A percentile compares a stretch with the other conserved stretches of the same genome.
These are phyloP conservation scores for Pachyseris speciosa DNA, from an alignment of 64 coral and sea anemone genomes.

Conservation along the genomic window DNA sequence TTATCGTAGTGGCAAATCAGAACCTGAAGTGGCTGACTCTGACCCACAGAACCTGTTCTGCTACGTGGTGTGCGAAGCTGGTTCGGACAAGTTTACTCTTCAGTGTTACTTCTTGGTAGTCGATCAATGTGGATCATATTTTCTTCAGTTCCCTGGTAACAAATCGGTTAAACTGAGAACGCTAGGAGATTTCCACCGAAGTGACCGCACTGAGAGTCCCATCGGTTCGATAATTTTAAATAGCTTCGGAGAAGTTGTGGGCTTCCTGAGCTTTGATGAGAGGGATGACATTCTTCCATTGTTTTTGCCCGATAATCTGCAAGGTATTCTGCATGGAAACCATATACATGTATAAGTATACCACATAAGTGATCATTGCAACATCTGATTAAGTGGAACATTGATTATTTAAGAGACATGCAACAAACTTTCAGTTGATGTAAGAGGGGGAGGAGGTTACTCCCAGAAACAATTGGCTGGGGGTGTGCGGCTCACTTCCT, in stretches of 20 bases:
- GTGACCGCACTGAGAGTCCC: background rate
- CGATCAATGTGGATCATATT: background rate
- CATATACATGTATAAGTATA: too few relatives aligned
- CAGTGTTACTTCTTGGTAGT: background rate
- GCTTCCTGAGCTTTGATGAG: background rate
- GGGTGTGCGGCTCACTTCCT: too few relatives aligned
- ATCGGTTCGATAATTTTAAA: background rate
- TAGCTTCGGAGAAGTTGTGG: too few relatives aligned
- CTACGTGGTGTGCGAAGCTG: background rate
- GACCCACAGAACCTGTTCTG: background rate
- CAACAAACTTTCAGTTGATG: too few relatives aligned
- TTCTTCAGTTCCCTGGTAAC: background rate
- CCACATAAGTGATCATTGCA: too few relatives aligned
- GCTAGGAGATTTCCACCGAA: background rate
- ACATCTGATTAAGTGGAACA: too few relatives aligned
- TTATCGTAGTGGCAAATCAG: background rate
- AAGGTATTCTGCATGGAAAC: too few relatives aligned
- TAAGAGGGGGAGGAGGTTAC: too few relatives aligned
- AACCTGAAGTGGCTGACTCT: background rate
- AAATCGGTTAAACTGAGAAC: background rate
- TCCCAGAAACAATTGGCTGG: too few relatives aligned
- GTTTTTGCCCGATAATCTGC: background rate
- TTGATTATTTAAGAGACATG: too few relatives aligned
- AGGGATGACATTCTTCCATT: background rate
- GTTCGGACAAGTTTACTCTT: background rate